These are phyloP conservation scores for Panurus biarmicus DNA, from an alignment of 2,113 vertebrate genomes.

Conservation along the genomic window DNA sequence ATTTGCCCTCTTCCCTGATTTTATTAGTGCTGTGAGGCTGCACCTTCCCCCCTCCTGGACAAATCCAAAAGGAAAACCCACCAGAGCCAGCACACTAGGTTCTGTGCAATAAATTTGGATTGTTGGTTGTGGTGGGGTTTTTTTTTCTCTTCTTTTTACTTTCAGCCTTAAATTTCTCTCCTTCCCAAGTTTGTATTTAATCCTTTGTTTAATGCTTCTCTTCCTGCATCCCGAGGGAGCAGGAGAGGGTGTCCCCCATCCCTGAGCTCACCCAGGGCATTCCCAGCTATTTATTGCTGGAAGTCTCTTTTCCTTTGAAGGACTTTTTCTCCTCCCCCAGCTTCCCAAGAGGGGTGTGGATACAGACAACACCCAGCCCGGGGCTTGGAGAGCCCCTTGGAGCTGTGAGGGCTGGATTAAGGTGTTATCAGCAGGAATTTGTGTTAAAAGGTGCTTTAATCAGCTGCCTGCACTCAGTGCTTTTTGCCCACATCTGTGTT, in stretches of 20 bases:
- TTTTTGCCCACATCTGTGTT: neutral
- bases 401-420: neutral
- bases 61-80: neutral
- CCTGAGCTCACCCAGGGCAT: neutral
- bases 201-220: too few species aligned
- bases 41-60: neutral
- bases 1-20: neutral
- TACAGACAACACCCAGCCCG: neutral
- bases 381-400: neutral
- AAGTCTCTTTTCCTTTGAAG: neutral
- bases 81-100: neutral
- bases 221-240: rapidly evolving
- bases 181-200: neutral
- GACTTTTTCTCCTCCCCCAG: neutral
- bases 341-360: neutral
- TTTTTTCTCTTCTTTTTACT: rapidly evolving
- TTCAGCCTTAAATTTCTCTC: neutral
- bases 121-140: rapidly evolving
- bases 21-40: too few species aligned
- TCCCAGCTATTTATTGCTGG: neutral
- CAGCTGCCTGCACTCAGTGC: neutral
- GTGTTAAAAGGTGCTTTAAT: neutral
- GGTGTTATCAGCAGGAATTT: slow-evolving; percentile 3
- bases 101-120: neutral
- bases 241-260: neutral